Evolutionary conservation across 2,888 invertebrate species (phyloP).

Genomic region (Pyrrhia umbra): DNA sequence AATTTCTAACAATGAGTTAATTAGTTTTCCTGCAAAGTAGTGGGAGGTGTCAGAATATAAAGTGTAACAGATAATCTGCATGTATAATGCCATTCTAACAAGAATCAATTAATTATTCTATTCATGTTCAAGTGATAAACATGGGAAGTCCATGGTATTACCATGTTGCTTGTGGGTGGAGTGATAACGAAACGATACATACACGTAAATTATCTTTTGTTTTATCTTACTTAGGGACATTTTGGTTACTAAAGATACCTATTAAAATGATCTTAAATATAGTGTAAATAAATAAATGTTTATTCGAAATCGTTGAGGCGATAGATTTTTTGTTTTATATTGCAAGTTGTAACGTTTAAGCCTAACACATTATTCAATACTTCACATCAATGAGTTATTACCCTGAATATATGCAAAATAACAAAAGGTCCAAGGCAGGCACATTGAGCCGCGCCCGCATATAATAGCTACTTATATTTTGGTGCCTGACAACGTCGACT

Average conservation of each 20-base stretch:
- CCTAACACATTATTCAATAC: constrained; percentile 27
- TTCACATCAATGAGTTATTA: constrained; percentile 41
- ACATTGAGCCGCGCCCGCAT: constrained; percentile 41
- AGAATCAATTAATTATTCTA: constrained; percentile 55
- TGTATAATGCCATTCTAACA: constrained; percentile 27
- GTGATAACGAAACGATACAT: constrained; percentile 47
- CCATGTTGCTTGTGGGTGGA: constrained; percentile 45
- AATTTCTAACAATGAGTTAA: constrained; percentile 43
- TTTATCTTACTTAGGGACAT: constrained; percentile 32
- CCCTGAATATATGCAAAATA: constrained; percentile 46
- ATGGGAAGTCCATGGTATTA: constrained; percentile 41
- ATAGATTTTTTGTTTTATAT: constrained; percentile 15
- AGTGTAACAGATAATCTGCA: constrained; percentile 31
- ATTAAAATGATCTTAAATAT: not conserved
- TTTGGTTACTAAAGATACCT: constrained; percentile 1
- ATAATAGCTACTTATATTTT: constrained; percentile 69
- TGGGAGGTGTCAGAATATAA: constrained; percentile 40
- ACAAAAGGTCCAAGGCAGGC: constrained; percentile 35
- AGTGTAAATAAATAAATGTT: not conserved
- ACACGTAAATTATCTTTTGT: constrained; percentile 44
- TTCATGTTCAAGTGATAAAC: constrained; percentile 53
- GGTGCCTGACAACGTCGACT: constrained; percentile 80
- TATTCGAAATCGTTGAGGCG: not conserved
- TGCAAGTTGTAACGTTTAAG: constrained; percentile 19
- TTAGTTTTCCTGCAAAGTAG: constrained; percentile 30